Evolutionary conservation across 2,797 vertebrate species (phyloP).

Genomic region (Thalassophryne amazonica): DNA sequence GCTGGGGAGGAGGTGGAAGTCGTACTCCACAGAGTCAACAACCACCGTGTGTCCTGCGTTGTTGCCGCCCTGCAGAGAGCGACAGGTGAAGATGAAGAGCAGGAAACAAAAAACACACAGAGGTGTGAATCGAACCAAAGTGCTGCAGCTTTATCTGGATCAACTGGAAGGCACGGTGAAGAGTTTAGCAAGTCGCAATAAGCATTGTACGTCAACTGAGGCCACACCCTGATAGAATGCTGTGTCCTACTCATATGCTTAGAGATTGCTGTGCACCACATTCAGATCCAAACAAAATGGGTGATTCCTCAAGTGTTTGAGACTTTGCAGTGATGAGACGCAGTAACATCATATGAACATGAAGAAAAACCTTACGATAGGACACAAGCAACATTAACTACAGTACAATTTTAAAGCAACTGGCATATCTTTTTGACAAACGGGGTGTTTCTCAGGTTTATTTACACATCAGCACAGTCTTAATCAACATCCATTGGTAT

Average conservation of each 20-base stretch:
- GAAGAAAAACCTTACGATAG: no score
- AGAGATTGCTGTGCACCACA: slow-evolving; percentile 1
- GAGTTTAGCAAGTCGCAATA: slow-evolving; percentile 44
- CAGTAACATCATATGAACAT: no score
- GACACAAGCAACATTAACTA: no score
- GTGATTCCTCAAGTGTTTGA: no score
- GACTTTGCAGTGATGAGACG: no score
- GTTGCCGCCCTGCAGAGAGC: slow-evolving; percentile 87
- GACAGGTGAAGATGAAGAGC: slow-evolving; percentile 9
- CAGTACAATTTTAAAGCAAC: no score
- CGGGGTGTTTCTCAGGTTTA: no score
- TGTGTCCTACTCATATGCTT: slow-evolving; percentile 5
- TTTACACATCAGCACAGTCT: no score
- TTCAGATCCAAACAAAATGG: no score
- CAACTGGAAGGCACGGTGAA: slow-evolving; percentile 13
- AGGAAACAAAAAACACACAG: slow-evolving; percentile 1
- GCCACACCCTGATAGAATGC: not conserved
- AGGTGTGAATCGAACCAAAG: not conserved
- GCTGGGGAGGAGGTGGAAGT: slow-evolving; percentile 98
- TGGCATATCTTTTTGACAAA: no score
- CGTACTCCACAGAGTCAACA: slow-evolving; percentile 95
- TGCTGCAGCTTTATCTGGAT: slow-evolving; percentile 16
- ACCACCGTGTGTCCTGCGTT: slow-evolving; percentile 98
- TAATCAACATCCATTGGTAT: no score
- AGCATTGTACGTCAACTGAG: slow-evolving; percentile 7